These are phyloP conservation scores for Thalassarche chlororhynchos DNA, from an alignment of 2,113 vertebrate species.

Conservation along the genomic window DNA sequence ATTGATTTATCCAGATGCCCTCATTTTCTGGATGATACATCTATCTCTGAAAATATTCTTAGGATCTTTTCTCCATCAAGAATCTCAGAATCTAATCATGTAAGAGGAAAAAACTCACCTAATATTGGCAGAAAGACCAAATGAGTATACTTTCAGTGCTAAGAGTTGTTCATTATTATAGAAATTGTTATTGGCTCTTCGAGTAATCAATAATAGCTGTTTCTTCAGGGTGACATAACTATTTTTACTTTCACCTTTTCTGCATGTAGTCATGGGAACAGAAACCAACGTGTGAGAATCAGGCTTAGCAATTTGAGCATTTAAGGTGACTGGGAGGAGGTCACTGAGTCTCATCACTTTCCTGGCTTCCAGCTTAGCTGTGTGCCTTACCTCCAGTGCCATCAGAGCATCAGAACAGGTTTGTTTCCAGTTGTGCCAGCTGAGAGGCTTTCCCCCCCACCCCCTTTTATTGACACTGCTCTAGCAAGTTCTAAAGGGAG, in stretches of 20 bases:
- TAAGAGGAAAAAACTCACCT: neutral
- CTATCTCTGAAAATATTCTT: neutral
- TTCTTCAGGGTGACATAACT: conserved; percentile 35
- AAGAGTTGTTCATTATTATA: neutral
- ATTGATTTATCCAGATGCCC: neutral
- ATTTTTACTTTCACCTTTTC: conserved; percentile 45
- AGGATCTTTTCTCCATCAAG: neutral
- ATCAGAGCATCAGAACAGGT: neutral
- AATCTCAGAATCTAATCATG: neutral
- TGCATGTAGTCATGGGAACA: conserved; percentile 65
- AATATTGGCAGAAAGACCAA: neutral
- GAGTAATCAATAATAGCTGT: conserved; percentile 42
- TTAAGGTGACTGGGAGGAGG: neutral
- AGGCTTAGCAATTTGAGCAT: neutral
- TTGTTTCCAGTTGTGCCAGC: neutral
- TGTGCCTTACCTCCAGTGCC: neutral
- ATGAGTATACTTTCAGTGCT: neutral
- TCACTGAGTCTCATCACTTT: neutral
- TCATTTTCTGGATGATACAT: conserved; percentile 3
- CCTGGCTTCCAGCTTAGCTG: neutral
- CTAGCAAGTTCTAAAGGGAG: neutral
- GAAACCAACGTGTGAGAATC: neutral
- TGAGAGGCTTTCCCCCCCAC: neutral
- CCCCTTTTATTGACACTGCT: neutral
- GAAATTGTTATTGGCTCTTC: neutral